A percentile compares a stretch with the other conserved stretches of the same genome.
These are phyloP conservation scores for Ciconia boyciana DNA, from an alignment of 2,113 vertebrate genomes.

Conservation along the genomic window DNA sequence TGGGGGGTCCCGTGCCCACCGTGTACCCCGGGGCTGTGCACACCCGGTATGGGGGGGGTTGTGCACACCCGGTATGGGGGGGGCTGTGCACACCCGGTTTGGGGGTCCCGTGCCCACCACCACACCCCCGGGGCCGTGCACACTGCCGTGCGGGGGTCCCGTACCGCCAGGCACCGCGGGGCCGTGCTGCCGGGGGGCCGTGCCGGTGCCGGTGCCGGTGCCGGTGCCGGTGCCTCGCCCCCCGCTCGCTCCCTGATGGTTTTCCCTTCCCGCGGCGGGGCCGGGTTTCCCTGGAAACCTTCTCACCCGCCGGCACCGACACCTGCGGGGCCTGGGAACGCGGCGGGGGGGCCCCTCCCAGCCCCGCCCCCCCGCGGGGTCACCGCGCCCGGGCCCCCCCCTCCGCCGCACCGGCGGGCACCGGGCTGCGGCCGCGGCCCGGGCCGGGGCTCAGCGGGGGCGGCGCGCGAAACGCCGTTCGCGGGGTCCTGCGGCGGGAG, in stretches of 20 bases:
- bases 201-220: neutral
- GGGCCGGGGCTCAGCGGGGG: neutral
- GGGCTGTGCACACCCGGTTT: too few species aligned
- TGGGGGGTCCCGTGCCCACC: too few species aligned
- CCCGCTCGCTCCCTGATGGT: neutral
- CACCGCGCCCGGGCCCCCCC: neutral
- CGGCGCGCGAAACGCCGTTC: neutral
- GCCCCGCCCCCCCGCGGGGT: neutral
- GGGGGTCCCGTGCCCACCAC: too few species aligned
- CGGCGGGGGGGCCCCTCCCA: constrained; percentile 24
- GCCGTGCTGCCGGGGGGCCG: neutral
- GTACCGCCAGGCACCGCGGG: neutral
- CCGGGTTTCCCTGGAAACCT: constrained; percentile 50
- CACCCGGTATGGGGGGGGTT: too few species aligned
- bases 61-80: too few species aligned
- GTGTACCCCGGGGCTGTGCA: too few species aligned
- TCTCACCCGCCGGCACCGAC: constrained; percentile 19
- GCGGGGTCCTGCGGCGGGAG: neutral
- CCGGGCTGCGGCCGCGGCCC: neutral
- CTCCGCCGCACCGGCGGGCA: neutral
- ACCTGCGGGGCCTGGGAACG: constrained; percentile 50
- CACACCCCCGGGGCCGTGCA: neutral
- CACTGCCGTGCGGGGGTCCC: neutral
- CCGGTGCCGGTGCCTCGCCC: neutral
- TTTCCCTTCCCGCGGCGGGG: neutral